A percentile compares a stretch with the other conserved stretches of the same genome.
Conservation (phyloP, 2,113 vertebrate genomes). For the Microtus richardsoni region DNA sequence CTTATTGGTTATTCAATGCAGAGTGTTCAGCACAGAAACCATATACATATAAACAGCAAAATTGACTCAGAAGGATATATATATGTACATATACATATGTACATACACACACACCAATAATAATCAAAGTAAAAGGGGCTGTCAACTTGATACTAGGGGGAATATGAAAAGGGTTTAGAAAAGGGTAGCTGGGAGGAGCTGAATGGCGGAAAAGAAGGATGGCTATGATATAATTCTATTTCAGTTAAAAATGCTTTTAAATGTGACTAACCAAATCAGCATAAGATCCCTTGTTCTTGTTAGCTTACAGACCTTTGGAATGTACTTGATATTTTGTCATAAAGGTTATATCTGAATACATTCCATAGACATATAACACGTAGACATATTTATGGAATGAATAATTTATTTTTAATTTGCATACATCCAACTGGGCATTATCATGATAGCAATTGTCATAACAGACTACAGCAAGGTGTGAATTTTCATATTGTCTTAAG, state of each 20-base stretch:
- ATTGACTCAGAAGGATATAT: not conserved
- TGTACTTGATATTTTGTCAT: slow-evolving; percentile 44
- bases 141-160: not conserved
- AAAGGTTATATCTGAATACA: slow-evolving; percentile 39
- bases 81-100: not conserved
- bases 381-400: slow-evolving; percentile 56
- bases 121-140: not conserved
- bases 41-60: not conserved
- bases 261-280: slow-evolving; percentile 46
- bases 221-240: not conserved
- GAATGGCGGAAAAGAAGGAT: not conserved
- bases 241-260: not conserved
- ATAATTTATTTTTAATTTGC: slow-evolving; percentile 59
- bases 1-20: not conserved
- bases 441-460: slow-evolving; percentile 58
- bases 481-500: slow-evolving; percentile 40
- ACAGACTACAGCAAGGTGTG: slow-evolving; percentile 38
- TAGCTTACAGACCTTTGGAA: slow-evolving; percentile 23
- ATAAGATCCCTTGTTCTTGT: slow-evolving; percentile 21
- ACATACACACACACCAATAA: not conserved
- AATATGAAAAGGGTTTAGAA: not conserved
- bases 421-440: slow-evolving; percentile 50
- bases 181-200: not conserved
- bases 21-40: not conserved
- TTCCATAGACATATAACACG: slow-evolving; percentile 57